Conservation (phyloP, 2,797 vertebrate genomes). For the Parotocinclus haroldoi region DNA sequence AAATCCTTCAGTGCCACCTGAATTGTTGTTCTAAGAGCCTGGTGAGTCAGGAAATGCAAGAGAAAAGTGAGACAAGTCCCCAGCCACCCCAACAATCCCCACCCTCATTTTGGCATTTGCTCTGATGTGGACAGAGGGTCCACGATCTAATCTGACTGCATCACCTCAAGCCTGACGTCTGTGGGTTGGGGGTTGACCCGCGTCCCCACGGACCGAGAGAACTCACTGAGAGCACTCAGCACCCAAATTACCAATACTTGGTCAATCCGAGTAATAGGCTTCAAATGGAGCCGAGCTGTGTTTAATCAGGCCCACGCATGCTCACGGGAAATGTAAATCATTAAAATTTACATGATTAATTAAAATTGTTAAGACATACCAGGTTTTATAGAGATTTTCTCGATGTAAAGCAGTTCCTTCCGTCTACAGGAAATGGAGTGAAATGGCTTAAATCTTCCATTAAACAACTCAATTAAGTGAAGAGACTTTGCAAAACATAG, state of each 20-base stretch:
- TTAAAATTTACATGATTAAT: constrained; percentile 21
- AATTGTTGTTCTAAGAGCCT: constrained; percentile 18
- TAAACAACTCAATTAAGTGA: too few species aligned
- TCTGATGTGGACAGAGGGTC: constrained; percentile 15
- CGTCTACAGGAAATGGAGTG: too few species aligned
- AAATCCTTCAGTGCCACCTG: too few species aligned
- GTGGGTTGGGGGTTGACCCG: constrained; percentile 1
- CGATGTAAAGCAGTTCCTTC: too few species aligned
- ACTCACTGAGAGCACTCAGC: background rate
- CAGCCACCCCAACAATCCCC: too few species aligned
- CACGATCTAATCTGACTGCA: constrained; percentile 30
- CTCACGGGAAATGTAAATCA: constrained; percentile 13
- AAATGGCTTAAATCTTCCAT: too few species aligned
- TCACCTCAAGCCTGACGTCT: constrained; percentile 24
- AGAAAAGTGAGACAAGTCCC: constrained; percentile 21
- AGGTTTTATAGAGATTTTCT: too few species aligned
- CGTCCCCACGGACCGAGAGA: constrained; percentile 4
- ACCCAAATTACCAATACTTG: constrained; percentile 6
- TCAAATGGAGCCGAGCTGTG: constrained; percentile 22
- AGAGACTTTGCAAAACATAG: too few species aligned
- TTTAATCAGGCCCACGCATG: constrained; percentile 22
- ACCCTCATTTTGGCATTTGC: too few species aligned
- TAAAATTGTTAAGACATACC: too few species aligned
- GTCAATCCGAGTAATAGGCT: constrained; percentile 32
- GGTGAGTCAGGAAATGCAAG: constrained; percentile 23